These are phyloP conservation scores for Nephila pilipes DNA, from an alignment of 1,140 invertebrate genomes.

Conservation along the genomic window DNA sequence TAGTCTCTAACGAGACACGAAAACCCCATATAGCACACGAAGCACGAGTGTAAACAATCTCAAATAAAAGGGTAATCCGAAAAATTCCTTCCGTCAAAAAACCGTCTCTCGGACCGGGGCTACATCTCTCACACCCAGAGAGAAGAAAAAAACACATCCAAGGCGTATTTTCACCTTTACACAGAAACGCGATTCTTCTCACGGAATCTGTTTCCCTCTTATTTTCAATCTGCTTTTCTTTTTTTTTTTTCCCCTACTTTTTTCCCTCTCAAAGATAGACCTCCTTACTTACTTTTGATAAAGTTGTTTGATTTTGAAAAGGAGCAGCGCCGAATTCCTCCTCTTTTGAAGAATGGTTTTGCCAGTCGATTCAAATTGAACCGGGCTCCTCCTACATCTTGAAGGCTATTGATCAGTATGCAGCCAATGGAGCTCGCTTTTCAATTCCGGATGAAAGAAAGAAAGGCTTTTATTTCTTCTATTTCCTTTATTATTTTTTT, in stretches of 20 bases:
- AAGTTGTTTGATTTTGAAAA: conserved; percentile 77
- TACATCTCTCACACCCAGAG: background rate
- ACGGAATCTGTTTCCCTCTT: conserved; percentile 70
- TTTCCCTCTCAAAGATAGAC: conserved; percentile 36
- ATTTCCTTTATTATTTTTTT: background rate
- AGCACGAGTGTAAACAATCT: conserved; percentile 13
- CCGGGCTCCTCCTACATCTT: conserved; percentile 58
- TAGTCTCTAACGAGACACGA: conserved; percentile 67
- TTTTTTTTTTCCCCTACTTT: background rate
- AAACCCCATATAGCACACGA: conserved; percentile 64
- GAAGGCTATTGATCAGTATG: conserved; percentile 75
- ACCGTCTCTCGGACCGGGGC: background rate
- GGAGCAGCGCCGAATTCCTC: background rate
- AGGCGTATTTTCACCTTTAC: conserved; percentile 68
- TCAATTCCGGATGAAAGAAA: conserved; percentile 60
- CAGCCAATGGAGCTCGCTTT: conserved; percentile 65
- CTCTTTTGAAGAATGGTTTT: conserved; percentile 65
- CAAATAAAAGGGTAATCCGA: conserved; percentile 26
- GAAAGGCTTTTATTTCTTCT: conserved; percentile 33
- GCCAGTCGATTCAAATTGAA: conserved; percentile 65
- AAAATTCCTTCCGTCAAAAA: conserved; percentile 47
- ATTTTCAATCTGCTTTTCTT: conserved; percentile 72
- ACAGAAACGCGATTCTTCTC: conserved; percentile 69
- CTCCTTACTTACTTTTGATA: conserved; percentile 72
- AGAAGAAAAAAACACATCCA: conserved; percentile 60